phyloP scores from a whole-genome alignment of 2,113 vertebrate genomes.

The Xiphorhynchus elegans region DNA sequence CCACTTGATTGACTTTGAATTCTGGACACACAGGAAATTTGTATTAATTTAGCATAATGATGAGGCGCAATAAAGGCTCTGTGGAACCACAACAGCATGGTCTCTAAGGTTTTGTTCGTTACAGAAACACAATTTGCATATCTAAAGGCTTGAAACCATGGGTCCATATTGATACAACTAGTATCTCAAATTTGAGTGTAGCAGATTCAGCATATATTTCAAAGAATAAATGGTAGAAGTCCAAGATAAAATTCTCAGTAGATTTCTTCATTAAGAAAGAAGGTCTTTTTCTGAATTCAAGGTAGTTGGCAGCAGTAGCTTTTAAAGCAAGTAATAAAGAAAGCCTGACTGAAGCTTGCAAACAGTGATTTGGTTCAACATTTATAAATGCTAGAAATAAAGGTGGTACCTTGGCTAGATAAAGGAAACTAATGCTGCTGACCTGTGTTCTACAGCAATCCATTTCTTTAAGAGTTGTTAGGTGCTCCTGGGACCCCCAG shows the following conservation, averaged over 20 bases:
- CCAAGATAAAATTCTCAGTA: constrained; percentile 72
- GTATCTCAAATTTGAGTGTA: constrained; percentile 72
- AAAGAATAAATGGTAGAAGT: constrained; percentile 70
- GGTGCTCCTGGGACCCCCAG: background rate
- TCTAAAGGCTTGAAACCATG: constrained; percentile 70
- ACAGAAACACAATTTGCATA: constrained; percentile 63
- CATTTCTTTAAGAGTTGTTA: background rate
- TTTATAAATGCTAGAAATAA: background rate
- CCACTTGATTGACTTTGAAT: constrained; percentile 70
- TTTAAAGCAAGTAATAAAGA: constrained; percentile 16
- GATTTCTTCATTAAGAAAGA: constrained; percentile 67
- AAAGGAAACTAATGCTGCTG: background rate
- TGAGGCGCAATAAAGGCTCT: constrained; percentile 62
- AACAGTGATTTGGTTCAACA: constrained; percentile 10
- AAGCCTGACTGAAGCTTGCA: background rate
- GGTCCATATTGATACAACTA: constrained; percentile 70
- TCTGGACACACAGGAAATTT: constrained; percentile 72
- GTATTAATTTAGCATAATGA: constrained; percentile 72
- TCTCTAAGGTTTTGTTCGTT: constrained; percentile 61
- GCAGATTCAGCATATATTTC: constrained; percentile 68
- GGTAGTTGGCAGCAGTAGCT: constrained; percentile 42
- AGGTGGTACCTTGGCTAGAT: background rate
- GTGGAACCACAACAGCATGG: constrained; percentile 48
- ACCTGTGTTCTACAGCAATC: background rate
- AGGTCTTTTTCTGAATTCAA: constrained; percentile 53